Evolutionary conservation across 2,113 vertebrate genomes (phyloP).

Genomic region (Tapirus terrestris): DNA sequence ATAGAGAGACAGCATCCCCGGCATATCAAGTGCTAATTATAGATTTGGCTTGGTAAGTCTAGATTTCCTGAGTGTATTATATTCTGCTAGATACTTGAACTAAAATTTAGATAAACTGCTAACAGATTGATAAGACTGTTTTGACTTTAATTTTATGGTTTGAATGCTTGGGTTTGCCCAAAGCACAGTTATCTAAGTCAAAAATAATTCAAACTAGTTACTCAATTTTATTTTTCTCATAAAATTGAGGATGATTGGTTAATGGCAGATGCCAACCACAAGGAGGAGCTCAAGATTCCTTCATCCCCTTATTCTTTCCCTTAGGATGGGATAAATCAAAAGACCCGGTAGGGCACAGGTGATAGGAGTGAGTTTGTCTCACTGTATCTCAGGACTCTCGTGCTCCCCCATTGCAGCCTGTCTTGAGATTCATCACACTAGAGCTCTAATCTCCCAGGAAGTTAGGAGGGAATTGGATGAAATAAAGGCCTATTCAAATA

Average conservation of each 20-base stretch:
- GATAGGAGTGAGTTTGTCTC: not conserved
- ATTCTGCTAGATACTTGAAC: not conserved
- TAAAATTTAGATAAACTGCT: not conserved
- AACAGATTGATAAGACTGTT: not conserved
- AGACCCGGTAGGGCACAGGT: not conserved
- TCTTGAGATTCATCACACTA: not conserved
- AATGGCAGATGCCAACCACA: slow-evolving; percentile 12
- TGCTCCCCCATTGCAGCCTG: rapidly evolving
- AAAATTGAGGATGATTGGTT: not conserved
- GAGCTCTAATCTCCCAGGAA: not conserved
- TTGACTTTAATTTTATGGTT: not conserved
- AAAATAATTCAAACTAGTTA: not conserved
- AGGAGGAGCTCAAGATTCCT: slow-evolving; percentile 43
- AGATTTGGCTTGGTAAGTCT: not conserved
- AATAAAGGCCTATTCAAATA: not conserved
- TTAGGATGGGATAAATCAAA: not conserved
- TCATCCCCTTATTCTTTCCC: not conserved
- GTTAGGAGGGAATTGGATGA: not conserved
- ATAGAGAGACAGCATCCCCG: not conserved
- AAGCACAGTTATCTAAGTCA: not conserved
- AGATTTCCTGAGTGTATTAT: not conserved
- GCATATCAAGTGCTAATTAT: not conserved
- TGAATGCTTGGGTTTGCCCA: not conserved
- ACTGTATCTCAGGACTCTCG: not conserved
- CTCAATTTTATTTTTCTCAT: not conserved